phyloP scores from a whole-genome alignment of 2,797 vertebrate genomes.

The Euphonia xanthogaster region DNA sequence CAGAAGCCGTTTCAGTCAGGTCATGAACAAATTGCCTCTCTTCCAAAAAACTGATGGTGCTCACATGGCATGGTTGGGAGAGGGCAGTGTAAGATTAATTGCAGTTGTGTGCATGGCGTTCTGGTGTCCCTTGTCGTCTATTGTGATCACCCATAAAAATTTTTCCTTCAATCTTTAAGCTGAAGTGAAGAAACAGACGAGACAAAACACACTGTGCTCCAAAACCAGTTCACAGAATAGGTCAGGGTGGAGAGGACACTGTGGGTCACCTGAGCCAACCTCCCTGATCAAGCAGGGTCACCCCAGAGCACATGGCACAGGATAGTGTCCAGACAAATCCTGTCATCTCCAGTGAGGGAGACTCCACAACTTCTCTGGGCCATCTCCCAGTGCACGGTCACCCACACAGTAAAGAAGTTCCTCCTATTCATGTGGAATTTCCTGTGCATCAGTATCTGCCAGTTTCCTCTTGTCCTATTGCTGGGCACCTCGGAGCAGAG shows the following conservation, averaged over 20 bases:
- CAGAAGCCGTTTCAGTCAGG: not conserved
- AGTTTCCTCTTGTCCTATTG: fast-evolving
- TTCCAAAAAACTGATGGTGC: fast-evolving
- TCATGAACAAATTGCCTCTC: not conserved
- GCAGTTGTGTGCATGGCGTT: fast-evolving
- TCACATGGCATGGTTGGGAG: fast-evolving
- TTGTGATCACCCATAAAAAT: fast-evolving
- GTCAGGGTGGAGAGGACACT: not conserved
- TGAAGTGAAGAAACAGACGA: not conserved
- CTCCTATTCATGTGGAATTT: not conserved
- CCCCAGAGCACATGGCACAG: not conserved
- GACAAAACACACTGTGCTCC: not conserved
- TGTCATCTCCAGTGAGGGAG: not conserved
- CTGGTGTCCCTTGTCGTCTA: not conserved
- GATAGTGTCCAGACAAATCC: not conserved
- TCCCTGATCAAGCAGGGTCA: not conserved
- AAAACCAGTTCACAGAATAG: not conserved
- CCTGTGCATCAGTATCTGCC: not conserved
- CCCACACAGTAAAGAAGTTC: not conserved
- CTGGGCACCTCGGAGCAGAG: fast-evolving
- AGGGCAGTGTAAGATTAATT: fast-evolving
- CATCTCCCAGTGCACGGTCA: not conserved
- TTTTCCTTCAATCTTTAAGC: not conserved
- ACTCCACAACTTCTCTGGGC: not conserved
- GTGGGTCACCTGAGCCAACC: not conserved